These are phyloP conservation scores for Hoplodrina ambigua DNA, from an alignment of 2,888 invertebrate genomes.

Conservation along the genomic window DNA sequence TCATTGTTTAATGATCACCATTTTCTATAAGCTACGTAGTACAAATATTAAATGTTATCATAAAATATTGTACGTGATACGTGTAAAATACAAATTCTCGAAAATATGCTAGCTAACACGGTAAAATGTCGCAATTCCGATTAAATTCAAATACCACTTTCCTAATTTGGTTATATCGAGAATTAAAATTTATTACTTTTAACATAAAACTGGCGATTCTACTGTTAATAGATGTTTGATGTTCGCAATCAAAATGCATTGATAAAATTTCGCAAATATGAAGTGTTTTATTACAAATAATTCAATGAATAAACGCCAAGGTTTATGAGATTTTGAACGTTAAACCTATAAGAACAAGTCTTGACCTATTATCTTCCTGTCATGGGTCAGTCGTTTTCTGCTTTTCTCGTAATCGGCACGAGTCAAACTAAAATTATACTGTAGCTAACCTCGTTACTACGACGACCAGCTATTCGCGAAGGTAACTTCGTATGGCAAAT, in stretches of 20 bases:
- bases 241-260: constrained; percentile 45
- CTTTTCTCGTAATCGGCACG: not conserved
- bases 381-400: not conserved
- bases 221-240: constrained; percentile 44
- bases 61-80: constrained; percentile 21
- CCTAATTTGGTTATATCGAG: constrained; percentile 39
- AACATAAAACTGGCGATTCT: constrained; percentile 38
- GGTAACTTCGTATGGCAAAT: too few species aligned
- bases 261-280: constrained; percentile 50
- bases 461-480: too few species aligned
- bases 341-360: not conserved
- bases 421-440: not conserved
- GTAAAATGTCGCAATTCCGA: constrained; percentile 17
- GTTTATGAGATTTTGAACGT: constrained; percentile 35
- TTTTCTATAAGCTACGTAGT: constrained; percentile 13
- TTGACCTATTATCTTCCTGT: not conserved
- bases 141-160: constrained; percentile 14
- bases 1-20: constrained; percentile 45
- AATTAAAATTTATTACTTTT: constrained; percentile 41
- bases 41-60: constrained; percentile 26
- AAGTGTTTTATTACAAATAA: constrained; percentile 51
- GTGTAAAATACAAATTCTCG: not conserved
- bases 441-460: not conserved
- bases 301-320: constrained; percentile 44
- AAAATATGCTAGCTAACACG: not conserved